Evolutionary conservation across 92 coral and sea anemone genomes (phyloP).

Genomic region (Nematostella vectensis): DNA sequence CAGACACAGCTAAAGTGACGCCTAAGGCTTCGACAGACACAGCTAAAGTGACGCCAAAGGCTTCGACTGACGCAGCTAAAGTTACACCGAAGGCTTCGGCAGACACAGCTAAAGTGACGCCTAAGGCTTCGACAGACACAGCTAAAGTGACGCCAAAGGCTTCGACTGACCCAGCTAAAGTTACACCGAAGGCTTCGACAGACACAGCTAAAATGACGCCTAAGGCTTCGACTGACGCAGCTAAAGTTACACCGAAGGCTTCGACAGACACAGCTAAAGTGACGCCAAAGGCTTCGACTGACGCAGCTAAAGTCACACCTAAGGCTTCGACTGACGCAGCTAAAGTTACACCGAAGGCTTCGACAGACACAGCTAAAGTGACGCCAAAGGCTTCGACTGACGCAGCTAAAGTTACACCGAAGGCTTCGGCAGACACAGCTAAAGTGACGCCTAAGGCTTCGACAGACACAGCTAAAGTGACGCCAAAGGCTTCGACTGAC

Average conservation of each 20-base stretch:
- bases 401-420: no score
- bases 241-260: slow-evolving; percentile 1
- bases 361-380: slow-evolving; percentile 3
- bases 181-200: background rate
- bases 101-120: background rate
- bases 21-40: background rate
- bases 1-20: slow-evolving; percentile 6
- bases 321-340: slow-evolving; percentile 5
- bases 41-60: slow-evolving; percentile 3
- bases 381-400: slow-evolving; percentile 1
- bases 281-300: slow-evolving; percentile 8
- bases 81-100: background rate
- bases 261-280: background rate
- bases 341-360: slow-evolving; percentile 9
- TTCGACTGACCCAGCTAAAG: slow-evolving; percentile 5
- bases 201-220: slow-evolving; percentile 2
- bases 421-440: no score
- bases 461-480: no score
- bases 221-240: background rate
- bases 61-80: slow-evolving; percentile 1
- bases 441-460: no score
- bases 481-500: no score
- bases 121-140: slow-evolving; percentile 1
- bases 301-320: slow-evolving; percentile 2
- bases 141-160: slow-evolving; percentile 10